Evolutionary conservation across 1,140 invertebrate genomes (phyloP), one percentile per base, ranked within the genome.

Genomic region (Hylaeus volcanicus): DNA sequence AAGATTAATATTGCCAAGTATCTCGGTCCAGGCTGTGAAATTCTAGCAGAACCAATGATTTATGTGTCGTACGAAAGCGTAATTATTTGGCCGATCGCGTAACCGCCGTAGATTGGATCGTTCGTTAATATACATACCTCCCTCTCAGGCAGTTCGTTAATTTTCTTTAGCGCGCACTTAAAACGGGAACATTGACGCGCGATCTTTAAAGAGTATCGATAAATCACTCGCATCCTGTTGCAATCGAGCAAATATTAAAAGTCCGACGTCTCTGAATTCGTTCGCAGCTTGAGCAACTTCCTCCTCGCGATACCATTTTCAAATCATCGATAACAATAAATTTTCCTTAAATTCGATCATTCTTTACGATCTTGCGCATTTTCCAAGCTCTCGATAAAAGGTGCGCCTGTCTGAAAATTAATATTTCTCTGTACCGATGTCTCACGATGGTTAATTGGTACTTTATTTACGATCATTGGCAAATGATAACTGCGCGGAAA

Each of bases 11-110:
- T 41, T 26, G 11, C 15, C 15, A 37, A 9, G 12, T 37, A 41
- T 37, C 51, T 39, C 26, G 26, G 26, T 26, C 14, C 48, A 1
- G n/a, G 15, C n/a, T 58, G 45, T 56, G 63, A 65, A 74, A 80
- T 74, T 73, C 77, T 74, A 80, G 68, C 68, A 56, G 55, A 26
- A 12, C 1, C 2, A 1, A 37, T 68, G 63, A 80, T 80, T 75
- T 74, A 80, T 60, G 2, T 12, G 4, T 15, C 4, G 0, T 6
- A 39, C 45, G 48, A 80, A 45, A 68, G 26, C 26, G 55, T 68
- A 43, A 60, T 53, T 75, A 80, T 74, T 80, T 48, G 58, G 64
- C 11, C 9, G 58, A 41, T 37, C 41, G 48, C 55, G 56, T 56
- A 79, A 79, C 55, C 2, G 26, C 26, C 45, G 37, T 41, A n/a